These are phyloP conservation scores for Drosophila vallismaia DNA, from an alignment of 2,888 invertebrate genomes.

Conservation along the genomic window DNA sequence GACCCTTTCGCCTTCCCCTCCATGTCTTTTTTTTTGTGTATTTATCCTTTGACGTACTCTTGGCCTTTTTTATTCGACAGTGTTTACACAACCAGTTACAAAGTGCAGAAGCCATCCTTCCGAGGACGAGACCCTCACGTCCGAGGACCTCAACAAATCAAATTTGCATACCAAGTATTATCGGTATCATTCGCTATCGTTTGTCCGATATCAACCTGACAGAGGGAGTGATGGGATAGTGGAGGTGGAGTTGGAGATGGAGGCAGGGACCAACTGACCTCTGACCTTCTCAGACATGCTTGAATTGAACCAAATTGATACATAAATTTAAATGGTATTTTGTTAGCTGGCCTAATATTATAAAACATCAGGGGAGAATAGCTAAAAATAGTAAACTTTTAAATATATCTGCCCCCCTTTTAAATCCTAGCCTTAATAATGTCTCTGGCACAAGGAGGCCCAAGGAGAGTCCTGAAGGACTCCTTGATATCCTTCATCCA, in stretches of 20 bases:
- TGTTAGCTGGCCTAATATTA: no score
- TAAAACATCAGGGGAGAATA: no score
- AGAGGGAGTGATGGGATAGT: not conserved
- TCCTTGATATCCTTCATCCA: slow-evolving; percentile 16
- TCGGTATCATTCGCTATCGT: slow-evolving; percentile 57
- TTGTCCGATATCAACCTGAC: slow-evolving; percentile 10
- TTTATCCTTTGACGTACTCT: slow-evolving; percentile 38
- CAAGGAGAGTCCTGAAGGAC: not conserved
- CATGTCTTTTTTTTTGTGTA: slow-evolving; percentile 19
- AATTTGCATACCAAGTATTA: slow-evolving; percentile 83
- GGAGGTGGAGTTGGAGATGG: not conserved
- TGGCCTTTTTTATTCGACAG: slow-evolving; percentile 59
- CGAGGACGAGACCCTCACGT: slow-evolving; percentile 63
- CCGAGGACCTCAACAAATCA: slow-evolving; percentile 77
- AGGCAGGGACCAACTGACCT: not conserved
- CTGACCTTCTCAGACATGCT: slow-evolving; percentile 6
- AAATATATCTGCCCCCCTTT: no score
- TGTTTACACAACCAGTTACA: slow-evolving; percentile 82
- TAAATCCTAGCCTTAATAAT: no score
- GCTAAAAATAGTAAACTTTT: no score
- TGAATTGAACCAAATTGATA: not conserved
- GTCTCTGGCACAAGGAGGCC: no score
- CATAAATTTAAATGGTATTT: not conserved
- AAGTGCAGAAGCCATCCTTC: slow-evolving; percentile 72
- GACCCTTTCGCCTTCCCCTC: slow-evolving; percentile 73